A percentile compares a stretch with the other conserved stretches of the same genome.
Evolutionary conservation across 2,888 invertebrate genomes (phyloP).

Genomic region (Sinodicranocentrus sp.): DNA sequence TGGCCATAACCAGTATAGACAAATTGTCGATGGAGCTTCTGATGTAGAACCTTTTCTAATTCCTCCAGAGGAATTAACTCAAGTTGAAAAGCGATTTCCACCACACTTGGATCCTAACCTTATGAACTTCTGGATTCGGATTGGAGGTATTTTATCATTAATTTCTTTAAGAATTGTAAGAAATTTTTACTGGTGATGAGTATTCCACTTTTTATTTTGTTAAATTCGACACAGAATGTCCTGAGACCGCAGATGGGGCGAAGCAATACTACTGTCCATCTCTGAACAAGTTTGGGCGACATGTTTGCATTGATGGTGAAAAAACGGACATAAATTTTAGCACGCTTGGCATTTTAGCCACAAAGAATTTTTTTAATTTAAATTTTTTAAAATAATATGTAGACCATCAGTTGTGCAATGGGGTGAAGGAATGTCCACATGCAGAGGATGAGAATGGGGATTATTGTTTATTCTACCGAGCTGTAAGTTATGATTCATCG

Average conservation of each 20-base stretch:
- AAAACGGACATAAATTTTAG: background rate
- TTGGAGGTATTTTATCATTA: slow-evolving; percentile 64
- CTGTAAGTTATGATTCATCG: slow-evolving; percentile 53
- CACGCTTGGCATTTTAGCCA: too few relatives aligned
- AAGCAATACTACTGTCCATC: slow-evolving; percentile 72
- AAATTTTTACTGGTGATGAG: background rate
- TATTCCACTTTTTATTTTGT: slow-evolving; percentile 12
- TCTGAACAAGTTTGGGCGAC: slow-evolving; percentile 48
- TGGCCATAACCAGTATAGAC: too few relatives aligned
- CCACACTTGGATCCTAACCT: slow-evolving; percentile 60
- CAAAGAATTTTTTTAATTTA: background rate
- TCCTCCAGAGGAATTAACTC: slow-evolving; percentile 4
- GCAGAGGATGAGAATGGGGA: slow-evolving; percentile 72
- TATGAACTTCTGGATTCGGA: slow-evolving; percentile 63
- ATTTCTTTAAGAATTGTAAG: background rate
- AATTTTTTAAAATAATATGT: background rate
- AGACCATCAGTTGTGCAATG: slow-evolving; percentile 73
- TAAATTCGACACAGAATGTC: too few relatives aligned
- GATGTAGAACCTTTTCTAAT: slow-evolving; percentile 6
- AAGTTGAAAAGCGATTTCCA: slow-evolving; percentile 60
- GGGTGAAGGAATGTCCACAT: slow-evolving; percentile 73
- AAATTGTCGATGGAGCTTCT: background rate
- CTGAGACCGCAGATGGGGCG: slow-evolving; percentile 64
- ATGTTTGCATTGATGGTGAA: slow-evolving; percentile 71
- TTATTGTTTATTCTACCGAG: slow-evolving; percentile 73